Percentiles rank a stretch among this genome's conserved stretches.
Conservation (phyloP, 1,140 invertebrate species). For the Thalassaphorura encarpata region DNA sequence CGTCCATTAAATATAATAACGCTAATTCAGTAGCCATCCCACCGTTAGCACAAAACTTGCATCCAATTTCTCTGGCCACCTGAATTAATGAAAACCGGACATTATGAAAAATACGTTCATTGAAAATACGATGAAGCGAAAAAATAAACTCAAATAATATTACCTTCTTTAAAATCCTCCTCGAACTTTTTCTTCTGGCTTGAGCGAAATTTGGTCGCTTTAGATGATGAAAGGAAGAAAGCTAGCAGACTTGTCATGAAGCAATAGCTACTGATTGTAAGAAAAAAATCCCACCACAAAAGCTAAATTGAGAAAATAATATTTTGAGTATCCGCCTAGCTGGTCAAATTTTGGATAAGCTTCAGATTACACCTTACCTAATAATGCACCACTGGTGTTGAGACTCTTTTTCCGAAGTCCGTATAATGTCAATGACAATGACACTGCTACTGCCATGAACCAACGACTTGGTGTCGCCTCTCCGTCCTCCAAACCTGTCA, state of each 20-base stretch:
- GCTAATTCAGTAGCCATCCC: constrained; percentile 70
- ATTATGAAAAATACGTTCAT: constrained; percentile 1
- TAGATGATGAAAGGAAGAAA: constrained; percentile 73
- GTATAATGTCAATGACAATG: constrained; percentile 53
- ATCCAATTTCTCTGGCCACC: constrained; percentile 80
- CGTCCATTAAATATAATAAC: constrained; percentile 64
- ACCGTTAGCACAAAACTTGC: constrained; percentile 80
- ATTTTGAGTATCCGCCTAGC: not conserved
- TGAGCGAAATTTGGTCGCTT: constrained; percentile 65
- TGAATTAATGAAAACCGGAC: constrained; percentile 35
- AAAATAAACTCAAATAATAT: not conserved
- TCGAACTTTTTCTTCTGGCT: constrained; percentile 63
- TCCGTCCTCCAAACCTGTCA: too few relatives aligned
- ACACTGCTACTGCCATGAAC: constrained; percentile 56
- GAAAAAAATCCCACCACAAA: constrained; percentile 64
- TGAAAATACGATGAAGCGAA: not conserved
- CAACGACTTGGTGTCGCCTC: constrained; percentile 62
- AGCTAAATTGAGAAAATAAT: constrained; percentile 39
- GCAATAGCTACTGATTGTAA: constrained; percentile 66
- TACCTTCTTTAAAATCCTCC: constrained; percentile 69
- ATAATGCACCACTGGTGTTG: constrained; percentile 54
- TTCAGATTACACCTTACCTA: constrained; percentile 44
- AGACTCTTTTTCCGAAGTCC: constrained; percentile 57
- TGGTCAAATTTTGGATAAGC: not conserved
- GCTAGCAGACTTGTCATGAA: constrained; percentile 60